Base-by-base conservation (phyloP, 2,888 invertebrate species). In the Cephus sareptanus region DNA sequence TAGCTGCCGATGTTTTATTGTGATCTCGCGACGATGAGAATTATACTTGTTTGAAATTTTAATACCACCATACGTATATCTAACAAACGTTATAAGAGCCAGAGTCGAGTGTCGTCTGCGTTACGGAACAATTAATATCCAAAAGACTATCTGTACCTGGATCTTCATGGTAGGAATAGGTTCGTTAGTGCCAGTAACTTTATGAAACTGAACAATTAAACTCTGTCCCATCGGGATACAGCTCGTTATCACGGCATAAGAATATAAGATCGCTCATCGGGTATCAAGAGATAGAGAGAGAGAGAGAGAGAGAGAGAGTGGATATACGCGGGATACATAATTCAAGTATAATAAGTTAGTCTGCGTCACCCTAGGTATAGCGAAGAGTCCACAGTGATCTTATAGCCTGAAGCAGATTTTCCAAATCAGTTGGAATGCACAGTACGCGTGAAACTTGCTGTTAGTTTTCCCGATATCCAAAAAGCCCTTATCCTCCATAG, bases 1-100 rank as follows among this genome's bases (percentile, higher is more conserved):
- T 75, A 76, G 73, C 76, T 40, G 76, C 77, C 79, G 81, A 83
- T 83, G 82, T 81, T 84, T 85, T 83, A 84, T 83, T 81, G 81
- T 77, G 79, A 82, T 83, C 30, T 23, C 12, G 30, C 30, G 30
- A 34, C 74, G 30, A 37, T 35, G 34, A 37, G 34, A n/a, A 30
- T 37, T 35, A 35, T 74, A 71, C 23, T 74, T 34, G 35, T 74
- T 74, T 37, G 74, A 74, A 74, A 35, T 34, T 74, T 34, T 33
- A 71, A 71, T 71, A n/a, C 30, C 23, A 34, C 12, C 33, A 71
- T 33, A 33, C 11, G 23, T 34, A 71, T 11, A 56, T 56, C 23
- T 56, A 56, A 56, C 23, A 23, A 56, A 56, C 23, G 2, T 2
- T 23, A 23, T 56, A 23, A 23, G 56, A 56, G 56, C 23, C 23